Evolutionary conservation across 2,888 invertebrate species (phyloP), one percentile per base, ranked within the genome.

Genomic region (Orchesellides sinensis): DNA sequence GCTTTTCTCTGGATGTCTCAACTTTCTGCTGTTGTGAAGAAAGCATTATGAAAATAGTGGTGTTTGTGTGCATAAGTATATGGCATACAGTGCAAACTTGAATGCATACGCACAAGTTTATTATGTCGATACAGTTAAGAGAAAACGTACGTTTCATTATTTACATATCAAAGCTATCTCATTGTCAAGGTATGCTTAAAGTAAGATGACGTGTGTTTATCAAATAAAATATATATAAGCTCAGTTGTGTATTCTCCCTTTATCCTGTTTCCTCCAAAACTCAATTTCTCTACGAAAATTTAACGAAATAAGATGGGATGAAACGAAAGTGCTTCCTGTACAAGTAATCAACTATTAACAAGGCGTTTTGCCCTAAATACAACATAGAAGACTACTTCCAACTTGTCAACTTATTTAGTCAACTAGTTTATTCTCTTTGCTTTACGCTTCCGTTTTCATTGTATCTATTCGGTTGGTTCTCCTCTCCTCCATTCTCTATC

Each of bases 21-120:
- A 54, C 54, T 54, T 54, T 54, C n/a, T n/a, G n/a, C n/a, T 47
- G n/a, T n/a, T 14, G 47, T 6, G n/a, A 47, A n/a, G n/a, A 47
- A 47, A 47, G n/a, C 47, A 14, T n/a, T n/a, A n/a, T 47, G 47
- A 47, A 47, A 47, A 12, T 4, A 12, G 8, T n/a, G 4, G 47
- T 47, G 10, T 47, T 3, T 47, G 4, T 47, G 10, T 47, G 47
- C 4, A 47, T n/a, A 47, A 35, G 6, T 47, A n/a, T 47, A 12
- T 14, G n/a, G n/a, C n/a, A 17, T 3, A 12, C 8, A 47, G n/a
- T 47, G 10, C n/a, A 14, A 47, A 14, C 47, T 47, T 47, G n/a
- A n/a, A n/a, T n/a, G n/a, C 47, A 47, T 47, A 47, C 8, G n/a
- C 47, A 47, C 47, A n/a, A n/a, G n/a, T n/a, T n/a, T n/a, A n/a